Base-by-base conservation (phyloP, 2,888 invertebrate species). In the Rhingia campestris region DNA sequence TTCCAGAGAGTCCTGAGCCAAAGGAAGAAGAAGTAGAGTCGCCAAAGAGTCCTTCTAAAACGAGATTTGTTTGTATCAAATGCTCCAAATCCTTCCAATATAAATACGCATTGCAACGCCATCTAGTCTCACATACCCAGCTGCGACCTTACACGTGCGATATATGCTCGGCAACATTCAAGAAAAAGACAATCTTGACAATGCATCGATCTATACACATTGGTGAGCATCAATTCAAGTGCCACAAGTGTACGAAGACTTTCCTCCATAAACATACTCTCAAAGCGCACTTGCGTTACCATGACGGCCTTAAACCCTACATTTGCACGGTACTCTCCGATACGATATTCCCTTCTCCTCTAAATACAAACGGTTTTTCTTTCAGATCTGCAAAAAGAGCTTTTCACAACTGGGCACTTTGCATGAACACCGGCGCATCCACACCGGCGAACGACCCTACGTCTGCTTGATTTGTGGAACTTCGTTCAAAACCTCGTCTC, bases 261-360 rank as follows among this genome's bases (percentile, higher is more conserved):
- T 88, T 88, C 43, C 12, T 69, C 0, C 69, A 86, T 2, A 81
- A 77, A 12, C 86, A 86, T 32, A 86, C 87, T 30, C 54, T 88
- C 2, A 63, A 72, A 10, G 58, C 86, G 2, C 99, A 99, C 91
- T 92, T 98, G 82, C 93, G 99, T 12, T 98, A 98, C 0, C 99
- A 99, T 91, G 99, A 99, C 0, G 99, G 99, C 4, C 98, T 99
- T 89, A 97, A 97, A 89, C 98, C 98, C 0, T 98, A 97, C 92
- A 96, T 97, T 90, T 99, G 99, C 91, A 30, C 81, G 70, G 88
- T 88, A 41, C 86, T 86, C 75, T 73, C 5, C 4, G 12, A 10
- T 37, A 3, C 3, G 4, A 14, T 39, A 37, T 30, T 5, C 22
- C 22, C 22, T 12, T 47, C 91, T 92, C 59, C 95, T 96, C 30